Percentiles rank a stretch among this genome's conserved stretches.
These are phyloP conservation scores for Hylaea fasciaria DNA, from an alignment of 2,888 invertebrate genomes.

Conservation along the genomic window DNA sequence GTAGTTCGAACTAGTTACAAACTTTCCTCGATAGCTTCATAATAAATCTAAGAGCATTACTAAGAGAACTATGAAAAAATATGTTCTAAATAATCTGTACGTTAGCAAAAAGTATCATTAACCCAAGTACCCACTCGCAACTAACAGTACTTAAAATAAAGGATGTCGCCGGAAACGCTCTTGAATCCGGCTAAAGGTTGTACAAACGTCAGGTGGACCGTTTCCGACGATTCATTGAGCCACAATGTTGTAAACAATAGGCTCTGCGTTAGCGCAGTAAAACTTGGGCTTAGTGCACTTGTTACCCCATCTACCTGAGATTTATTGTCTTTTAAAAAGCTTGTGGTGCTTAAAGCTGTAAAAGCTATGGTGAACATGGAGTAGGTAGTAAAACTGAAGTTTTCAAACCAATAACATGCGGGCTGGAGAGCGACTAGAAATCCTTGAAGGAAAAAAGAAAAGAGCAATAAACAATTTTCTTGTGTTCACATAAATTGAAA, in stretches of 20 bases:
- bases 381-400: conserved; percentile 36
- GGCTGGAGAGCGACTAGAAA: too few relatives aligned
- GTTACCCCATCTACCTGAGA: conserved; percentile 49
- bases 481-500: too few relatives aligned
- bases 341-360: conserved; percentile 37
- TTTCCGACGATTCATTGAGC: conserved; percentile 58
- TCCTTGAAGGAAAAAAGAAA: too few relatives aligned
- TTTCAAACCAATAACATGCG: background rate
- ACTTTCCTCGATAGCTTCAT: too few relatives aligned
- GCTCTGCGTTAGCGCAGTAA: conserved; percentile 50
- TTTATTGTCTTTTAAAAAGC: conserved; percentile 44
- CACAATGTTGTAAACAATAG: conserved; percentile 56
- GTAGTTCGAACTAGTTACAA: too few relatives aligned
- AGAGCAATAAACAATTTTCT: too few relatives aligned
- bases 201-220: conserved; percentile 52
- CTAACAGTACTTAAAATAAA: conserved; percentile 51
- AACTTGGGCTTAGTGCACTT: conserved; percentile 53
- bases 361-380: conserved; percentile 29
- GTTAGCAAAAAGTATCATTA: conserved; percentile 38
- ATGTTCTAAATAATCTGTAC: conserved; percentile 4
- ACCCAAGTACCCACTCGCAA: conserved; percentile 47
- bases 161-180: conserved; percentile 41
- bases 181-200: conserved; percentile 46
- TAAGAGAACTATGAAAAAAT: background rate
- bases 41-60: background rate